phyloP scores from a whole-genome alignment of 2,888 invertebrate species.

The Lacanobia wlatinum region DNA sequence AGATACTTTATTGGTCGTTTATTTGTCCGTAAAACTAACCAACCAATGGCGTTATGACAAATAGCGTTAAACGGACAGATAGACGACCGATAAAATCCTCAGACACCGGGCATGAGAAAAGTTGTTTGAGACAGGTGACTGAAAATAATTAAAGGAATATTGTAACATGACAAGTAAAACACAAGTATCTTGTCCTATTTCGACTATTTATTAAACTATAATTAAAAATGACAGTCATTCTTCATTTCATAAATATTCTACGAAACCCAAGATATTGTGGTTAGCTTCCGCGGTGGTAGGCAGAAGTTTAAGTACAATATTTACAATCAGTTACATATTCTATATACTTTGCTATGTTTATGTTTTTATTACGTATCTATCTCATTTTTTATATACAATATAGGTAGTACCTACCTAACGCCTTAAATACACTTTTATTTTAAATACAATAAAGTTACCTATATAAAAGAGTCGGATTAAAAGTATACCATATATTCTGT shows the following conservation, averaged over 20 bases:
- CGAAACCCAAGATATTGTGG: constrained; percentile 40
- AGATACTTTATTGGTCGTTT: too few relatives aligned
- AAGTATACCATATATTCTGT: constrained; percentile 29
- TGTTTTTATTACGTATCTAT: constrained; percentile 46
- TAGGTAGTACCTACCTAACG: constrained; percentile 51
- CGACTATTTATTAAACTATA: constrained; percentile 55
- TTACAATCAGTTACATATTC: constrained; percentile 46
- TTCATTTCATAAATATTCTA: constrained; percentile 45
- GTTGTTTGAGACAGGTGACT: too few relatives aligned
- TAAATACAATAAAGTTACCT: constrained; percentile 43
- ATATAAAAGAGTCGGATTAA: constrained; percentile 8
- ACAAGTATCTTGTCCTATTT: constrained; percentile 18
- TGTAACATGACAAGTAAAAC: constrained; percentile 9
- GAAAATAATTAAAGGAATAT: neutral
- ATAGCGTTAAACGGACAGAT: too few relatives aligned
- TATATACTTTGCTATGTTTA: constrained; percentile 51
- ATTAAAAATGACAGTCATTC: constrained; percentile 58
- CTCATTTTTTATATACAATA: constrained; percentile 62
- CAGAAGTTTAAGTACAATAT: constrained; percentile 57
- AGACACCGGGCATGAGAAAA: too few relatives aligned
- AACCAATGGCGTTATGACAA: too few relatives aligned
- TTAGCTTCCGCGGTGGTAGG: constrained; percentile 34
- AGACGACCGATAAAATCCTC: too few relatives aligned
- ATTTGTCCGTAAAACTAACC: too few relatives aligned
- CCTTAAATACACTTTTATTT: constrained; percentile 44